phyloP scores from a whole-genome alignment of 2,797 vertebrate genomes.

The Mormyrus proboscirostris region DNA sequence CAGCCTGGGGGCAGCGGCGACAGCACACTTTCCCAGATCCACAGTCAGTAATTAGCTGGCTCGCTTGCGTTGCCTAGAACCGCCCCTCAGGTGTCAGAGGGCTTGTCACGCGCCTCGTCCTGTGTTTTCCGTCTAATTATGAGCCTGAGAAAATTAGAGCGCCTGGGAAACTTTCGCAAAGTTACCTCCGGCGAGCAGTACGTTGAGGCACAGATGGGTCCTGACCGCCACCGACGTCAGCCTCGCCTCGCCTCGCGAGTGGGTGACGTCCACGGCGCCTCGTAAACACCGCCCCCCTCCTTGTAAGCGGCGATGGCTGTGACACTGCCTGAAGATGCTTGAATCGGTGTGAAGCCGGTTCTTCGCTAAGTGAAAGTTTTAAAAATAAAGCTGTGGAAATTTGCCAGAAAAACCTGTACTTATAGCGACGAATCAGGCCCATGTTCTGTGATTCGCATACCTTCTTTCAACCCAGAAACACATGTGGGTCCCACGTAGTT shows the following conservation, averaged over 20 bases:
- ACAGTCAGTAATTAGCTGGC: conserved; percentile 53
- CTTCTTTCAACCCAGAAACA: background rate
- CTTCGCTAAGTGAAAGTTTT: background rate
- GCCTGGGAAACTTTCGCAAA: conserved; percentile 17
- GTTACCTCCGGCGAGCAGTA: background rate
- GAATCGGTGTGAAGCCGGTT: background rate
- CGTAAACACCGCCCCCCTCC: background rate
- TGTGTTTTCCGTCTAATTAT: conserved; percentile 45
- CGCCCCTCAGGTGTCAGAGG: conserved; percentile 43
- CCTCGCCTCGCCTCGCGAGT: background rate
- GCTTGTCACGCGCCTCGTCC: conserved; percentile 36
- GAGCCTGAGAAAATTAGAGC: conserved; percentile 14
- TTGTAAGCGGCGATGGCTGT: background rate
- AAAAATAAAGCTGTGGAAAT: background rate
- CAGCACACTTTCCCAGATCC: conserved; percentile 32
- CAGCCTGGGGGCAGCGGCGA: conserved; percentile 28
- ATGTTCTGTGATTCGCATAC: background rate
- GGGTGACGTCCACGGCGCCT: background rate
- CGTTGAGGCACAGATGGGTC: background rate
- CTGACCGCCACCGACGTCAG: background rate
- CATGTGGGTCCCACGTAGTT: background rate
- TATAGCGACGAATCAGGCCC: background rate
- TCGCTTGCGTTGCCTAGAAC: conserved; percentile 38
- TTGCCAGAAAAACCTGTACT: background rate
- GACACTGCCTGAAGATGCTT: background rate